Percentiles rank a stretch among this genome's conserved stretches.
Evolutionary conservation across 1,140 invertebrate genomes (phyloP).

Genomic region (Papilio glaucus): DNA sequence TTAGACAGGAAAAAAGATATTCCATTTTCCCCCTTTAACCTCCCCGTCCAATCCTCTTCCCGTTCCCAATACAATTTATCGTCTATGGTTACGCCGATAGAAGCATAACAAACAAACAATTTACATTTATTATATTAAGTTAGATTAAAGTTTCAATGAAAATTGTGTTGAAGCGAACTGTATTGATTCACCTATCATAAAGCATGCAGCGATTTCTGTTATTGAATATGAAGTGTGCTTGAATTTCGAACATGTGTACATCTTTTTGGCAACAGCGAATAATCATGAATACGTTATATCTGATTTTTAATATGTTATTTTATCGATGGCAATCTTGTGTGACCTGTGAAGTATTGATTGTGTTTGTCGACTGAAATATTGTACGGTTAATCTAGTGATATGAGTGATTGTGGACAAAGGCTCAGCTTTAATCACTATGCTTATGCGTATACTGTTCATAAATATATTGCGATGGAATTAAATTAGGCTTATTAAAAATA

Average conservation of each 20-base stretch:
- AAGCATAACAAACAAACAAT: too few species aligned
- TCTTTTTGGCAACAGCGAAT: conserved; percentile 10
- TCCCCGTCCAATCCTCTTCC: too few species aligned
- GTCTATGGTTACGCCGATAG: too few species aligned
- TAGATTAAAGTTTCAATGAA: background rate
- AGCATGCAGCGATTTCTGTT: background rate
- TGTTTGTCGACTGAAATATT: background rate
- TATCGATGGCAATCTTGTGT: background rate
- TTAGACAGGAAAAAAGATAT: too few species aligned
- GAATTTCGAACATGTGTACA: background rate
- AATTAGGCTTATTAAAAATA: too few species aligned
- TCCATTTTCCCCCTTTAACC: too few species aligned
- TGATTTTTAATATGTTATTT: background rate
- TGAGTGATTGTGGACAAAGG: background rate
- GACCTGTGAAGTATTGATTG: conserved; percentile 10
- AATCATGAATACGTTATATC: conserved; percentile 4
- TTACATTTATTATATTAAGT: too few species aligned
- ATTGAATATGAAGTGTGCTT: background rate
- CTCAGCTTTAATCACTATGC: conserved; percentile 21
- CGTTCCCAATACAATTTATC: too few species aligned
- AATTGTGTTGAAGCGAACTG: background rate
- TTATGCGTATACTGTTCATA: background rate
- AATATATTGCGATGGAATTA: too few species aligned
- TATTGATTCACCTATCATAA: background rate
- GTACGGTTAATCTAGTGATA: background rate